Percentiles rank a stretch among this genome's conserved stretches.
These are phyloP conservation scores for Leptestheria dahalacensis DNA, from an alignment of 1,140 invertebrate genomes.

Conservation along the genomic window DNA sequence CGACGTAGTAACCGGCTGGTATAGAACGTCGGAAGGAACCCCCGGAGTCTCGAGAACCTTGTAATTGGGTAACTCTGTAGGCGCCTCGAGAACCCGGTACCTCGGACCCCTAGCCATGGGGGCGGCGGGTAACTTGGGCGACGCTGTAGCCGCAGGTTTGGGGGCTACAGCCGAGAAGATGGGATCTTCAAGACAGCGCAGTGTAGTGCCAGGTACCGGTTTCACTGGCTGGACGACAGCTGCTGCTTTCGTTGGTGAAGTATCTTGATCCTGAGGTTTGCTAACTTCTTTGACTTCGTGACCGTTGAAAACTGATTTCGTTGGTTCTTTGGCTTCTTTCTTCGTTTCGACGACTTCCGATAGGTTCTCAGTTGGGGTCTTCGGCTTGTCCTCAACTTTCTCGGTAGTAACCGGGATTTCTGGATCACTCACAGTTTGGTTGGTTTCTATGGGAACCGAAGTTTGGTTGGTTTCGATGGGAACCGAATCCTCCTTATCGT, in stretches of 20 bases:
- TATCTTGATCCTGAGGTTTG: neutral
- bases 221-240: conserved; percentile 20
- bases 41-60: conserved; percentile 14
- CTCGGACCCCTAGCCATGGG: conserved; percentile 8
- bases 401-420: neutral
- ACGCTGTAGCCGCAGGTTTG: conserved; percentile 12
- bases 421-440: neutral
- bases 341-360: neutral
- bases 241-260: neutral
- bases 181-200: conserved; percentile 38
- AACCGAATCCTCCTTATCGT: neutral
- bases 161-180: conserved; percentile 31
- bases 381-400: neutral
- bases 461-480: too few relatives aligned
- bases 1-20: conserved; percentile 21
- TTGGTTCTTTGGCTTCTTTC: neutral
- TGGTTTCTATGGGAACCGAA: too few relatives aligned
- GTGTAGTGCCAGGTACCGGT: conserved; percentile 33
- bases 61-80: conserved; percentile 10
- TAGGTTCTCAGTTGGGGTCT: neutral
- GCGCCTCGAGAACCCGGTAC: conserved; percentile 21
- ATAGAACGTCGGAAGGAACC: conserved; percentile 17
- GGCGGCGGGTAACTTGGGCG: conserved; percentile 13
- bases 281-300: neutral
- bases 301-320: neutral